A percentile compares a stretch with the other conserved stretches of the same genome.
Evolutionary conservation across 2,797 vertebrate genomes (phyloP).

Genomic region (Hoplostethus mediterraneus): DNA sequence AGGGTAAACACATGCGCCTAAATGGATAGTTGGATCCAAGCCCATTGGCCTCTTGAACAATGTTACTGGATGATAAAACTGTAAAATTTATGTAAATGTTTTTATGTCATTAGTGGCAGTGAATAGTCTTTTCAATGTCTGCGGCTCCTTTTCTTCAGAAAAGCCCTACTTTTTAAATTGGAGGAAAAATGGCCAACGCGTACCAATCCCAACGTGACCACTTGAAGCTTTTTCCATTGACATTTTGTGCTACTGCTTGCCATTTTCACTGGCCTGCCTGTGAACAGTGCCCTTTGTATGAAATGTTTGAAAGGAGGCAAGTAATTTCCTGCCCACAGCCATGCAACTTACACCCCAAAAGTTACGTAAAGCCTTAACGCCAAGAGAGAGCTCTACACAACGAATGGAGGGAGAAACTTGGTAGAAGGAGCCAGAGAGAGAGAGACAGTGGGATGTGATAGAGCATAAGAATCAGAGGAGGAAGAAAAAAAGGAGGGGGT

Average conservation of each 20-base stretch:
- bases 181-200: constrained; percentile 30
- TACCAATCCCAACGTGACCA: constrained; percentile 40
- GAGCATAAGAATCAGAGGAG: constrained; percentile 27
- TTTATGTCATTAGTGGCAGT: constrained; percentile 24
- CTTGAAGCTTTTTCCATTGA: constrained; percentile 63
- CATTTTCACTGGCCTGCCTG: constrained; percentile 53
- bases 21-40: constrained; percentile 47
- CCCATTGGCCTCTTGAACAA: constrained; percentile 41
- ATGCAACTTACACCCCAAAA: constrained; percentile 61
- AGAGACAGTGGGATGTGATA: constrained; percentile 29
- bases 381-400: constrained; percentile 39
- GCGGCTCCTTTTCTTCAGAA: constrained; percentile 41
- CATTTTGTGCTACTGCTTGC: constrained; percentile 60
- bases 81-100: constrained; percentile 40
- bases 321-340: constrained; percentile 68
- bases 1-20: constrained; percentile 43
- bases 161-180: constrained; percentile 35
- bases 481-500: neutral
- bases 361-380: constrained; percentile 54
- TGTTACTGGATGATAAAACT: constrained; percentile 42
- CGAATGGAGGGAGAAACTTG: constrained; percentile 14
- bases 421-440: constrained; percentile 28
- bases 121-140: constrained; percentile 9
- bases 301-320: constrained; percentile 61
- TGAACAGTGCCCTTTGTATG: constrained; percentile 71